Evolutionary conservation across 1,140 invertebrate genomes (phyloP), one percentile per base, ranked within the genome.

Genomic region (Drosophila ohnishii): DNA sequence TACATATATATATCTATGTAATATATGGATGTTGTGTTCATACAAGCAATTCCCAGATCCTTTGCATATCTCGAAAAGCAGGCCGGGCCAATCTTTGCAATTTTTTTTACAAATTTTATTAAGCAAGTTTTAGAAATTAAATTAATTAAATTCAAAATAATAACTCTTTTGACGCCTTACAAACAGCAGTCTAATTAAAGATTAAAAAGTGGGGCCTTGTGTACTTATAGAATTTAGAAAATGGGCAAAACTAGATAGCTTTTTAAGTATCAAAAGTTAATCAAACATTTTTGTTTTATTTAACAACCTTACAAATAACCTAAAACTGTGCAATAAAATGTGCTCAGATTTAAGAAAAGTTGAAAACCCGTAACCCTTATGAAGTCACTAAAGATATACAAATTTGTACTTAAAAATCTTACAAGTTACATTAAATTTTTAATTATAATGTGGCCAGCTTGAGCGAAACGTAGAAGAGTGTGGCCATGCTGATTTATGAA

Each of bases 21-120:
- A 14, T 14, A 32, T 32, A 51, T 51, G 10, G 42, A 66, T 66
- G 63, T 66, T 47, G 40, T 65, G 40, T 65, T 37, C 25, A 30
- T 30, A 47, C 44, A 4, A 14, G 6, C 44, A 45, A 45, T 14
- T 25, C 13, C 19, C 19, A 25, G 11, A 45, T 25, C 22, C 8
- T 35, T 28, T 13, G 11, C 56, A 42, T n/a, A 42, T 25, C 10
- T 30, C 16, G 11, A 5, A 14, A 14, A 25, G 34, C n/a, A 9
- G 37, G 37, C 39, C 10, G 39, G 39, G 6, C 14, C 14, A n/a
- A 28, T n/a, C 13, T 5, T 10, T n/a, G 4, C 10, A 28, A 28
- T 5, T 9, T 28, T 10, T 11, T 1, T 6, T 0, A 16, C 13
- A 16, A 7, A 6, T 11, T 30, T 10, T 16, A 9, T 44, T 6